Evolutionary conservation across 2,113 vertebrate species (phyloP).

Genomic region (Cervus canadensis): DNA sequence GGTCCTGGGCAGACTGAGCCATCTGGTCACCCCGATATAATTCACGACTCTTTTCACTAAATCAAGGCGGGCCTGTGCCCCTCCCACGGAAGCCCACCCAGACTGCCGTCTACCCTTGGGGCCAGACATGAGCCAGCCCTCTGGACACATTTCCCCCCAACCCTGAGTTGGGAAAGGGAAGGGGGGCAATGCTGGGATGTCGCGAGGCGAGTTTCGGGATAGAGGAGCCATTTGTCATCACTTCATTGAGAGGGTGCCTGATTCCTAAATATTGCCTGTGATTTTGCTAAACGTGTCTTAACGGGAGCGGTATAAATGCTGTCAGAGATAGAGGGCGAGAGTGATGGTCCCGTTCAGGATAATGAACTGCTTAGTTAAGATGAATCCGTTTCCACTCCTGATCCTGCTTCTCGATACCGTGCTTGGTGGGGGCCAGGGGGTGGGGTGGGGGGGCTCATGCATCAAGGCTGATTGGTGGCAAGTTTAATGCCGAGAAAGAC

Average conservation of each 20-base stretch:
- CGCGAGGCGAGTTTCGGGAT: not conserved
- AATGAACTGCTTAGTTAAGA: conserved; percentile 61
- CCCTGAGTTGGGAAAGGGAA: not conserved
- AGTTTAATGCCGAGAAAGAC: not conserved
- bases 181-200: accelerated
- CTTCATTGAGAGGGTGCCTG: not conserved
- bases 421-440: accelerated
- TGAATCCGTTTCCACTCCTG: not conserved
- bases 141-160: too few relatives aligned
- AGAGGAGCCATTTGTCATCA: not conserved
- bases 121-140: not conserved
- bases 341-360: not conserved
- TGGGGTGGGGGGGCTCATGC: accelerated
- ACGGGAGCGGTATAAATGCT: not conserved
- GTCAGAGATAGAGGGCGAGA: conserved; percentile 55
- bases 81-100: accelerated
- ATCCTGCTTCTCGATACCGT: not conserved
- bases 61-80: not conserved
- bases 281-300: conserved; percentile 59
- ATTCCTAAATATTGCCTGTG: not conserved
- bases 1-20: not conserved
- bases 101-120: accelerated
- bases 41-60: not conserved
- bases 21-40: not conserved
- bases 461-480: not conserved